Percentiles rank a stretch among this genome's conserved stretches.
Conservation (phyloP, 2,797 vertebrate species). For the Gambelia wislizenii region DNA sequence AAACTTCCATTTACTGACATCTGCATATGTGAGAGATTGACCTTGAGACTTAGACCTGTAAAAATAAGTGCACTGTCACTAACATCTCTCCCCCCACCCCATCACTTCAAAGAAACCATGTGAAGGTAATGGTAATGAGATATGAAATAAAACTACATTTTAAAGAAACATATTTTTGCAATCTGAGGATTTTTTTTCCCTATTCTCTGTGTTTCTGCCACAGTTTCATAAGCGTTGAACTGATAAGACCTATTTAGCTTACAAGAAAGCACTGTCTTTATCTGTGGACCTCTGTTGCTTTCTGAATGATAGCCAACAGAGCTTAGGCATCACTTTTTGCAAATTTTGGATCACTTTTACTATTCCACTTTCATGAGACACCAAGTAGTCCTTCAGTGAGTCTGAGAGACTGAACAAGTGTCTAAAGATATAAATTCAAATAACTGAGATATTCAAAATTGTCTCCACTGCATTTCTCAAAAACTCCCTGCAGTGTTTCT, state of each 20-base stretch:
- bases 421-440: conserved; percentile 10
- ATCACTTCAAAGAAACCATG: not conserved
- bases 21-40: too few species aligned
- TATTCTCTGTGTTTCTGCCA: not conserved
- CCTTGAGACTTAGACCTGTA: not conserved
- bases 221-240: not conserved
- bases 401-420: conserved; percentile 23
- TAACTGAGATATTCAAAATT: conserved; percentile 6
- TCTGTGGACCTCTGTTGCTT: not conserved
- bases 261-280: not conserved
- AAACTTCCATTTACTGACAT: not conserved
- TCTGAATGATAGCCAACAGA: not conserved
- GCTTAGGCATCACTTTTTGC: not conserved
- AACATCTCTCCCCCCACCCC: not conserved
- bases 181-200: too few species aligned
- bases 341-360: too few species aligned
- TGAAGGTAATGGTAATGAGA: not conserved
- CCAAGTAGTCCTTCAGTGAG: not conserved
- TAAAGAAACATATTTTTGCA: not conserved
- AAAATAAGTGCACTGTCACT: not conserved
- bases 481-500: conserved; percentile 47
- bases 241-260: not conserved
- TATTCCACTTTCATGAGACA: not conserved
- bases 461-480: conserved; percentile 45
- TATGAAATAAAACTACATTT: not conserved